These are phyloP conservation scores for Aplochiton taeniatus DNA, from an alignment of 2,797 vertebrate species.

Conservation along the genomic window DNA sequence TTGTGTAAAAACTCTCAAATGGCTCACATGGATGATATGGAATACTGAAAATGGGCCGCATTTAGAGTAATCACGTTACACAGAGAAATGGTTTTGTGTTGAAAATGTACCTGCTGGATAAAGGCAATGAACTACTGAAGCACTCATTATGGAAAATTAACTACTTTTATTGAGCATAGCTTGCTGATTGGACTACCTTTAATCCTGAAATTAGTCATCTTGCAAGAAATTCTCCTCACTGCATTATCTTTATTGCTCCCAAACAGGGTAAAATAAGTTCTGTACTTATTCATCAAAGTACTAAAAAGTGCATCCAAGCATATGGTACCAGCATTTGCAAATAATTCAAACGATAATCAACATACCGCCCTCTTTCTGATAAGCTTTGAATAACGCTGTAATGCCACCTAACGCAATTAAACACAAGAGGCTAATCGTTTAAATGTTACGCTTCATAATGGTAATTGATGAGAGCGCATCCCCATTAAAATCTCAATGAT, in stretches of 20 bases:
- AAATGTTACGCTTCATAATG: constrained; percentile 41
- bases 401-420: constrained; percentile 40
- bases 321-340: constrained; percentile 34
- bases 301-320: constrained; percentile 26
- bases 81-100: constrained; percentile 12
- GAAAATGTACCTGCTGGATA: constrained; percentile 1
- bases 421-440: constrained; percentile 52
- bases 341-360: constrained; percentile 54
- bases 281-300: constrained; percentile 38
- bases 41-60: neutral
- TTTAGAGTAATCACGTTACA: neutral
- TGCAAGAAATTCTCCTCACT: constrained; percentile 24
- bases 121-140: constrained; percentile 26
- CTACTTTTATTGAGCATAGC: constrained; percentile 17
- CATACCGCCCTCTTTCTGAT: constrained; percentile 41
- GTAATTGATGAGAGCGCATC: constrained; percentile 38
- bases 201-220: constrained; percentile 20
- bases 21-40: neutral
- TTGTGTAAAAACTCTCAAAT: neutral
- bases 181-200: constrained; percentile 14
- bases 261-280: constrained; percentile 21
- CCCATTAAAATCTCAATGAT: constrained; percentile 23
- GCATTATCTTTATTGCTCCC: constrained; percentile 45
- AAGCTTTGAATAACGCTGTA: constrained; percentile 23
- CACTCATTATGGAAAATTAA: constrained; percentile 31